Evolutionary conservation across 92 coral and sea anemone genomes (phyloP).

Genomic region (Paragorgia papillata): DNA sequence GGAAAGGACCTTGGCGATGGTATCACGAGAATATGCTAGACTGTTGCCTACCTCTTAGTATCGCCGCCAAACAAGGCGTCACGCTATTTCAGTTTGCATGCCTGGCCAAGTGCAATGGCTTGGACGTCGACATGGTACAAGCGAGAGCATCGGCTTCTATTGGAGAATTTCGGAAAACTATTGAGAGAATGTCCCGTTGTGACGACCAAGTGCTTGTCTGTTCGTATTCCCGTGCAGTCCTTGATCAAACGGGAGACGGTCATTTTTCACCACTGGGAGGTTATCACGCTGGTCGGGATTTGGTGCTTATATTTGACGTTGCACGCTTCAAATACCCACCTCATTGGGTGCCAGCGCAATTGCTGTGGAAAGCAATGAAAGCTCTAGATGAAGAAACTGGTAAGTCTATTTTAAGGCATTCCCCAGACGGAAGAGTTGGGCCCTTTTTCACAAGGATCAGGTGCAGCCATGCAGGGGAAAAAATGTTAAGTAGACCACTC

Average conservation of each 20-base stretch:
- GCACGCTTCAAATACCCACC: slow-evolving; percentile 95
- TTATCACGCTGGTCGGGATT: slow-evolving; percentile 68
- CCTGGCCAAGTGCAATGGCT: slow-evolving; percentile 83
- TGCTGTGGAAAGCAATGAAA: slow-evolving; percentile 74
- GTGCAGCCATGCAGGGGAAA: too few species aligned
- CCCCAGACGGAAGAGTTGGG: too few species aligned
- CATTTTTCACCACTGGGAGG: slow-evolving; percentile 96
- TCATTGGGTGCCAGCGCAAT: slow-evolving; percentile 80
- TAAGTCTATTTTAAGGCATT: neutral
- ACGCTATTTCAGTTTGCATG: slow-evolving; percentile 83
- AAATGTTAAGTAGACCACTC: too few species aligned
- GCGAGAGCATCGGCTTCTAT: slow-evolving; percentile 46
- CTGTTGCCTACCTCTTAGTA: slow-evolving; percentile 82
- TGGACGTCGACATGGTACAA: slow-evolving; percentile 67
- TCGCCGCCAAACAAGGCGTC: slow-evolving; percentile 69
- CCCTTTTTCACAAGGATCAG: too few species aligned
- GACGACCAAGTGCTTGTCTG: slow-evolving; percentile 27
- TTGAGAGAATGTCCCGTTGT: slow-evolving; percentile 23
- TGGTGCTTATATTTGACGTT: slow-evolving; percentile 80
- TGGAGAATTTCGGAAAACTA: slow-evolving; percentile 50
- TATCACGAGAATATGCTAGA: slow-evolving; percentile 82
- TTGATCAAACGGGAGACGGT: slow-evolving; percentile 83
- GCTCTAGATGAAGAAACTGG: slow-evolving; percentile 75
- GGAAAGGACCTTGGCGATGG: slow-evolving; percentile 98
- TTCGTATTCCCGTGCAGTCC: slow-evolving; percentile 65